phyloP scores from a whole-genome alignment of 2,888 invertebrate genomes.

The Nesidiocoris tenuis region DNA sequence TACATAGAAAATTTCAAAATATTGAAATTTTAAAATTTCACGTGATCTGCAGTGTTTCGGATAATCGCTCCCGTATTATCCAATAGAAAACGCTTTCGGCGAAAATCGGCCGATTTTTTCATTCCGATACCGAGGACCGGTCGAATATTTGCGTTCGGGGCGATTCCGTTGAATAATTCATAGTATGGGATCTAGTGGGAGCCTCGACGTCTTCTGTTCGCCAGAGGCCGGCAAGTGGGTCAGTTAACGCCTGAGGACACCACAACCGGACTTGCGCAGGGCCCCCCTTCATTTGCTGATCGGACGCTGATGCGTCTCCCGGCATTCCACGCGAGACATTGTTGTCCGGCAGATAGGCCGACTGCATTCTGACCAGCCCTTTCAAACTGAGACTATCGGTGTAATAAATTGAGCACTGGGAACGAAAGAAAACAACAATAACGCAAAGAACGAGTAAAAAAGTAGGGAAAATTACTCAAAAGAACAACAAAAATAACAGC shows the following conservation, averaged over 20 bases:
- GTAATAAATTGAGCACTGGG: too few relatives aligned
- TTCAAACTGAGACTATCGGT: too few relatives aligned
- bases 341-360: background rate
- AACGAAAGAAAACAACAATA: too few relatives aligned
- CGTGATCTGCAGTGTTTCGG: too few relatives aligned
- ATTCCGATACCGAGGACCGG: background rate
- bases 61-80: too few relatives aligned
- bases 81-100: too few relatives aligned
- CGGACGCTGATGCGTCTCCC: background rate
- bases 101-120: background rate
- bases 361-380: too few relatives aligned
- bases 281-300: background rate
- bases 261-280: constrained; percentile 20
- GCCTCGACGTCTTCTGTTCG: background rate
- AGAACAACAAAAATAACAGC: too few relatives aligned
- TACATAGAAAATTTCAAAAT: too few relatives aligned
- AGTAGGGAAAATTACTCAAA: too few relatives aligned
- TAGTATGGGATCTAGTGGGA: background rate
- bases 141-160: constrained; percentile 25
- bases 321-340: background rate
- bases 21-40: too few relatives aligned
- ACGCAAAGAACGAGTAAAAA: too few relatives aligned
- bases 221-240: constrained; percentile 7
- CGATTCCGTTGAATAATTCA: constrained; percentile 14
- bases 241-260: constrained; percentile 19